A percentile compares a stretch with the other conserved stretches of the same genome.
Conservation (phyloP, 2,797 vertebrate genomes). For the Hydrophis major region DNA sequence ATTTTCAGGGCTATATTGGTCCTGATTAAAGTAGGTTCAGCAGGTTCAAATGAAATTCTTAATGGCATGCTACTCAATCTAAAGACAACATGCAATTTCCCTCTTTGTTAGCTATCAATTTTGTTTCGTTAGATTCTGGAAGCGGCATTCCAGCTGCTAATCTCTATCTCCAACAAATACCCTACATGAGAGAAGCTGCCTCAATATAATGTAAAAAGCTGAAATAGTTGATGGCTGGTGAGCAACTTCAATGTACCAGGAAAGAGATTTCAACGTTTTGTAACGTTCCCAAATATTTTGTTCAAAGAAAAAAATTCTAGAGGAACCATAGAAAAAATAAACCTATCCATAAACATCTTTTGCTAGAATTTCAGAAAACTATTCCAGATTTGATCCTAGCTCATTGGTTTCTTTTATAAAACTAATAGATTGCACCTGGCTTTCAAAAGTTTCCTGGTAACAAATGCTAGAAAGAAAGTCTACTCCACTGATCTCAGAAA, state of each 20-base stretch:
- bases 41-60: not conserved
- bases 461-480: not conserved
- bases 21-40: not conserved
- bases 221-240: not conserved
- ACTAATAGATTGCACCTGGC: not conserved
- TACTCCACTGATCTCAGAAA: not conserved
- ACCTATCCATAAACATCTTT: not conserved
- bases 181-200: not conserved
- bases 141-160: not conserved
- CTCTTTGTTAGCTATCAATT: not conserved
- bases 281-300: not conserved
- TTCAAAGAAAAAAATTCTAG: not conserved
- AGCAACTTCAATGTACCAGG: not conserved
- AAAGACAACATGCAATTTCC: not conserved
- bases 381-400: not conserved
- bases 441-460: not conserved
- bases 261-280: not conserved
- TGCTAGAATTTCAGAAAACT: not conserved
- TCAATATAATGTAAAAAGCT: not conserved
- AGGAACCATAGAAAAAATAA: not conserved
- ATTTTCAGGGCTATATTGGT: not conserved
- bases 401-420: not conserved
- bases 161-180: not conserved
- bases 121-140: not conserved
- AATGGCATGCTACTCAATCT: not conserved